Percentiles rank a stretch among this genome's conserved stretches.
Conservation (phyloP, 2,888 invertebrate species). For the Tinea semifulvella region DNA sequence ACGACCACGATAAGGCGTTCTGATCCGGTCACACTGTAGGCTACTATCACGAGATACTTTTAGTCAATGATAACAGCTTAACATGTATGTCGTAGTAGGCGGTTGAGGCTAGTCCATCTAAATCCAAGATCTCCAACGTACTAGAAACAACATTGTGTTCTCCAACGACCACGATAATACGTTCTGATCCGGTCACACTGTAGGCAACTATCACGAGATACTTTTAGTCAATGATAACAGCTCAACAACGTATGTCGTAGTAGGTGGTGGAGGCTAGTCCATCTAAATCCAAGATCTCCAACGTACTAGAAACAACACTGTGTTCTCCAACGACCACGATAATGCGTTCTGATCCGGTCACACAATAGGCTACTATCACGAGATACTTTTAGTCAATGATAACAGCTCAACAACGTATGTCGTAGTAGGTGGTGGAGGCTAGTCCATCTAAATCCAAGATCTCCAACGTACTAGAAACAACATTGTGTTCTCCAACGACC, state of each 20-base stretch:
- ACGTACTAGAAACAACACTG: constrained; percentile 32
- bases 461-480: too few species aligned
- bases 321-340: constrained; percentile 64
- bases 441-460: constrained; percentile 42
- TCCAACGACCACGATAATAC: constrained; percentile 48
- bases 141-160: constrained; percentile 51
- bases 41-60: too few species aligned
- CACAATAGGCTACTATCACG: constrained; percentile 68
- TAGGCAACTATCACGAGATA: constrained; percentile 67
- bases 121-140: too few species aligned
- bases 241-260: constrained; percentile 57
- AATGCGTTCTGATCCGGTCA: constrained; percentile 25
- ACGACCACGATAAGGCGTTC: too few species aligned
- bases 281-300: too few species aligned
- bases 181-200: constrained; percentile 38
- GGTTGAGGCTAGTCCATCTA: too few species aligned
- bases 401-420: constrained; percentile 60
- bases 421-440: constrained; percentile 28
- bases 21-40: too few species aligned
- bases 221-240: constrained; percentile 47
- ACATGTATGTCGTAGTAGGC: too few species aligned
- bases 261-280: constrained; percentile 32
- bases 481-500: too few species aligned
- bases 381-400: constrained; percentile 53
- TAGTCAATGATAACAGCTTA: too few species aligned